Base-by-base conservation (phyloP, 2,888 invertebrate species). In the Dasysyrphus albostriatus region DNA sequence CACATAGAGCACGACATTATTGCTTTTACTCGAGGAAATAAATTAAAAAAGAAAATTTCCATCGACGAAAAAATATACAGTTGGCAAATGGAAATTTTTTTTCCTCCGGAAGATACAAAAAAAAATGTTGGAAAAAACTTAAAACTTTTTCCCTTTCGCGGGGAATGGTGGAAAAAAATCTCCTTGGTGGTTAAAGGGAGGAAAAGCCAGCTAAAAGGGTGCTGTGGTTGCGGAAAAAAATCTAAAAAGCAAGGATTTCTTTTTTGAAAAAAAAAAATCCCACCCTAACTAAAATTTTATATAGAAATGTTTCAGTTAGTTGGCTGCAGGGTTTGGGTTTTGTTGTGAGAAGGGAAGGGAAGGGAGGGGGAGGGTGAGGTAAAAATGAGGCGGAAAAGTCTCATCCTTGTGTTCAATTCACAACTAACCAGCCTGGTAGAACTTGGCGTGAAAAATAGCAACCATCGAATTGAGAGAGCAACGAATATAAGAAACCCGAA, bases 381-480 rank as follows among this genome's bases (percentile, higher is more conserved):
- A 37, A 12, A 47, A 24, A 34, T 24, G 73, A 47, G 63, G 32
- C 42, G 29, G 65, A 63, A 72, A 59, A 42, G 61, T 61, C 49
- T 65, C 77, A 61, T 69, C 51, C 69, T 56, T 61, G 61, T 63
- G 59, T 42, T 56, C 58, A 34, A 34, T n/a, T 51, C 67, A 51
- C 67, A 51, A 42, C 37, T 19, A 49, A 16, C 65, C 58, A 54
- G 74, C 74, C 37, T 75, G 78, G 67, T 58, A 83, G 69, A 69
- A 87, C 65, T 78, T 87, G 87, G 83, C 83, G 87, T 87, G 87
- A 87, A 87, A 87, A 87, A 87, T 83, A 87, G 87, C 87, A 87
- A 83, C 83, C 75, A 72, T 74, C 72, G 80, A 84, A 87, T 74
- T 74, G 82, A 70, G 72, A 67, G 85, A 73, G 81, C 76, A 77